A percentile compares a stretch with the other conserved stretches of the same genome.
These are phyloP conservation scores for Butorides virescens DNA, from an alignment of 2,113 vertebrate species.

Conservation along the genomic window DNA sequence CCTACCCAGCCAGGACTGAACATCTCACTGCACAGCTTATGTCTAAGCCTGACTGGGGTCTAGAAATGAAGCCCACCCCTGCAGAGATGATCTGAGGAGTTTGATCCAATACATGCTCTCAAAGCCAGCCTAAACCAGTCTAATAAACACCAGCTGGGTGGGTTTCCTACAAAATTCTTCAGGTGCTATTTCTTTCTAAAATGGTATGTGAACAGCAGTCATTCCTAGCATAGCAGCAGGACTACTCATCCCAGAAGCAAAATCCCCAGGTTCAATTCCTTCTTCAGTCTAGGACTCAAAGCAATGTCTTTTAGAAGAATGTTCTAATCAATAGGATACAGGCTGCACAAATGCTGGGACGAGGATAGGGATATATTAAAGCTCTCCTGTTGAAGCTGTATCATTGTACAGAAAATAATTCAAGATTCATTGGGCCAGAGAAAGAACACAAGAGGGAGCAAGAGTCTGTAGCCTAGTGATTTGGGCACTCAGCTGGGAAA, in stretches of 20 bases:
- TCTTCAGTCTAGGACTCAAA: neutral
- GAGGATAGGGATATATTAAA: neutral
- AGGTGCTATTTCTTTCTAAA: neutral
- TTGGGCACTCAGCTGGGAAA: conserved; percentile 38
- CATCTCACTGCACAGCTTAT: neutral
- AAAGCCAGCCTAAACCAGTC: neutral
- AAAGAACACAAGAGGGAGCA: conserved; percentile 66
- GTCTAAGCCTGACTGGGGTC: neutral
- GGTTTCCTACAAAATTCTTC: neutral
- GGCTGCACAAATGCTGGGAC: neutral
- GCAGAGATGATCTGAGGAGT: neutral
- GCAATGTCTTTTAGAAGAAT: neutral
- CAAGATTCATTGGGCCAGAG: conserved; percentile 36
- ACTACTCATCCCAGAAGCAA: neutral
- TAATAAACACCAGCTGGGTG: neutral
- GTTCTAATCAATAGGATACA: neutral
- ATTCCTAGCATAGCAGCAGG: neutral
- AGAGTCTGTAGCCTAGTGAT: conserved; percentile 62
- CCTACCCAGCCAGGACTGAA: neutral
- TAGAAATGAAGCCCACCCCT: neutral
- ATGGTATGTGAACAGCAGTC: neutral
- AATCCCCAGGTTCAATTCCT: neutral
- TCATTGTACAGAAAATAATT: conserved; percentile 31
- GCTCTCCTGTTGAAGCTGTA: neutral
- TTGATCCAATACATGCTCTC: neutral